Evolutionary conservation across 2,797 vertebrate species (phyloP), one percentile per base, ranked within the genome.

Genomic region (Molossus alvarezi): DNA sequence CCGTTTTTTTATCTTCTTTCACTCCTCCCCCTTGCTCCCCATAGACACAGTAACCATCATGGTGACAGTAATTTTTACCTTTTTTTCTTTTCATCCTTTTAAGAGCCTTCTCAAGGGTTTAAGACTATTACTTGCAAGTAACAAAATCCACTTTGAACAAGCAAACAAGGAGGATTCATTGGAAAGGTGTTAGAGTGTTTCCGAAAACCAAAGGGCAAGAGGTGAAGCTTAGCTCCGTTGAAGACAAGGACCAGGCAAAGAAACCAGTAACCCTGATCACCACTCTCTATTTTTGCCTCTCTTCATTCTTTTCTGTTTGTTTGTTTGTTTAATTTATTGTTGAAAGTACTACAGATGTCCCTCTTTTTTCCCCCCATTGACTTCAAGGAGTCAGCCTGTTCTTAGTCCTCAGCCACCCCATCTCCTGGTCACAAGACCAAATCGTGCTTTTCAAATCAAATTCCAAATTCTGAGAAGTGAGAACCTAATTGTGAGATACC

Each of bases 61-160:
- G 5, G 12, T 73, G 58, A n/a, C 4, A 45, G 60, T 10, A 41
- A 72, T 77, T 25, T 53, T 18, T 8, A 60, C 3, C 55, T 48
- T 88, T 94, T 65, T 76, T 95, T 29, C 41, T 72, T 23, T 87
- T 65, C 33, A 73, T 79, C 18, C 33, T 88, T 76, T 83, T 75
- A 73, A 53, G 60, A 81, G 69, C 3, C 14, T 94, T 88, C 73
- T 88, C 41, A 21, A 86, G 62, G 9, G 37, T 2, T 89, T 85
- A 83, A 91, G 71, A 51, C 67, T 62, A 15, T 55, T 57, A 20
- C 48, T 51, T 91, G 21, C 23, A 83, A 88, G 25, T 79, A 79
- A 88, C 65, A 91, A 86, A 95, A 67, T 41, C 14, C 15, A 58
- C 55, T 93, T 86, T 33, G 73, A 87, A 37, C 15, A 71, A 93